Conservation (phyloP, 2,888 invertebrate species). For the Nemurella pictetii region DNA sequence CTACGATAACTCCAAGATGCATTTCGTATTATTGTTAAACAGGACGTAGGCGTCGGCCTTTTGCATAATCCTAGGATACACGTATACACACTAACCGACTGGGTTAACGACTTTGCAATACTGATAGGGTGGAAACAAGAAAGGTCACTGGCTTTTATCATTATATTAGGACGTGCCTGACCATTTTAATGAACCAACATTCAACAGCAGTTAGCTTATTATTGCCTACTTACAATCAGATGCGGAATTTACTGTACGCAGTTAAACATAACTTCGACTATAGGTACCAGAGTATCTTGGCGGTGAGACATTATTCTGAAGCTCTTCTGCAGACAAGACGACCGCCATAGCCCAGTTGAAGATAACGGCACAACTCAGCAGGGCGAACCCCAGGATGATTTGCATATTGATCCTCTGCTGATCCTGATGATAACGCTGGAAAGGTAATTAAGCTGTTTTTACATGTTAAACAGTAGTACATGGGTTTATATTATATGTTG, state of each 20-base stretch:
- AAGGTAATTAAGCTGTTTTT: too few species aligned
- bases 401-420: background rate
- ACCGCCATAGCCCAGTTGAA: background rate
- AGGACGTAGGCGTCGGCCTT: background rate
- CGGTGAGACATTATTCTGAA: background rate
- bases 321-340: background rate
- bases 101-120: background rate
- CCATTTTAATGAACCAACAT: background rate
- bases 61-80: background rate
- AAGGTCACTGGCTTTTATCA: background rate
- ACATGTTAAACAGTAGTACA: too few species aligned
- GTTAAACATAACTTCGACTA: background rate
- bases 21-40: background rate
- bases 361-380: background rate
- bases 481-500: too few species aligned
- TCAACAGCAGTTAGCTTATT: background rate
- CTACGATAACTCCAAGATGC: background rate
- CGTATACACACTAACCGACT: background rate
- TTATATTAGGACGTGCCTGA: background rate
- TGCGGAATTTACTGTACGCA: too few species aligned
- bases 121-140: background rate
- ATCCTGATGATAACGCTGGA: too few species aligned
- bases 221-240: background rate
- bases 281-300: background rate
- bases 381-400: background rate